Conservation (phyloP, 2,113 vertebrate species). For the Prietella phreatophila region DNA sequence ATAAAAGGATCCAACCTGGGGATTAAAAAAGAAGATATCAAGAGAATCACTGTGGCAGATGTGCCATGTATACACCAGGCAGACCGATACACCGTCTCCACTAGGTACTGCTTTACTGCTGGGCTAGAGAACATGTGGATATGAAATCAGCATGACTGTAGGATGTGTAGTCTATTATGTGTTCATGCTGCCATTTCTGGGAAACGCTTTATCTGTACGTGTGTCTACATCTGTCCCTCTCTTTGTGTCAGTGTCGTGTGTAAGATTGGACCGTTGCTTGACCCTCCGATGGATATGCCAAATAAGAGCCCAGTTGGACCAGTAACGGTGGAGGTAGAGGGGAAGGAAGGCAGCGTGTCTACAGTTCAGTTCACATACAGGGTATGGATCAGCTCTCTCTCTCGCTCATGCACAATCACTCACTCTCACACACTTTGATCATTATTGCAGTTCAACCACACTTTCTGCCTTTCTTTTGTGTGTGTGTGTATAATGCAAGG, state of each 20-base stretch:
- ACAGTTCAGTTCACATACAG: slow-evolving; percentile 67
- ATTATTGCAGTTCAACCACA: background rate
- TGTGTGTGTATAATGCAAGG: background rate
- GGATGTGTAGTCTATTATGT: background rate
- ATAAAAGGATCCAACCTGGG: slow-evolving; percentile 94
- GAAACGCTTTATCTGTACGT: background rate
- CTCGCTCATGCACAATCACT: no score
- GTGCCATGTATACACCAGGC: slow-evolving; percentile 76
- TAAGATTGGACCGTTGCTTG: slow-evolving; percentile 62
- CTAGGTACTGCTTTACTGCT: slow-evolving; percentile 73
- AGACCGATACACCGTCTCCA: slow-evolving; percentile 89
- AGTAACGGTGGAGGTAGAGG: slow-evolving; percentile 66
- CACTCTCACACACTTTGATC: background rate
- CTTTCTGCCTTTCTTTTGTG: background rate
- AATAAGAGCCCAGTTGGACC: slow-evolving; percentile 26
- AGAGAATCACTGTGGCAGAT: slow-evolving; percentile 79
- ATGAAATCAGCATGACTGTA: background rate
- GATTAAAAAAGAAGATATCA: slow-evolving; percentile 80
- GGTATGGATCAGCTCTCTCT: slow-evolving; percentile 58
- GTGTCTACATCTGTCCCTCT: background rate
- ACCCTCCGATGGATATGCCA: slow-evolving; percentile 43
- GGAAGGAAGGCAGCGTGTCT: slow-evolving; percentile 55
- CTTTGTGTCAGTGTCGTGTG: slow-evolving; percentile 70
- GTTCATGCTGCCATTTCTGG: background rate
- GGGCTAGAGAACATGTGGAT: background rate